Base-by-base conservation (phyloP, 2,113 vertebrate genomes). In the Steatornis caripensis region DNA sequence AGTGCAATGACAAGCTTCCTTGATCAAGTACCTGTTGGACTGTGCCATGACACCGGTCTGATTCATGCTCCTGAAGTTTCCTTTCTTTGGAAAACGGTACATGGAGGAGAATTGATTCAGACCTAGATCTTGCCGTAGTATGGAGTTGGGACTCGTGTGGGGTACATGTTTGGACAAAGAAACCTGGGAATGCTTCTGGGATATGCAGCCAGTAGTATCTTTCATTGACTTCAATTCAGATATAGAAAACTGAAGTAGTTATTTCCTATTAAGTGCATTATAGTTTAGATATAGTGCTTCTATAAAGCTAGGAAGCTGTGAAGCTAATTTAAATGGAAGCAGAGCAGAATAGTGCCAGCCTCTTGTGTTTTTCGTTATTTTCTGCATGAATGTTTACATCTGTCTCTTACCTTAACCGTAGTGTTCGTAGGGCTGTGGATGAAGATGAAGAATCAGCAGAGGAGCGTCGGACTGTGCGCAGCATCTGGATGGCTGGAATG, bases 371-470 rank as follows among this genome's bases (percentile, higher is more conserved):
- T 57, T 92, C 74, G 17, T 57, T 57, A 1, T 70, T 75, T 58
- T 46, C 51, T 79, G 45, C 20, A 5, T 49, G 15, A 48, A 21
- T 36, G 7, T 76, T 87, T 41, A 86, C 43, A 24, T 84, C 12
- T 70, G 65, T 23, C 43, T 92, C 5, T 93, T 19, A 57, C 32
- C 34, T 87, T 96, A 64, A 48, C 68, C 16, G 3, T 70, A 98
- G 98, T 10, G n/a, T 71, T 57, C 99, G 98, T 32, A 98, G 98
- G 87, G 99, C 99, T 24, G 98, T 99, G 88, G 99, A 99, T 95
- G 99, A 99, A 95, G 99, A 98, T 62, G 99, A 99, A 79, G 97
- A 98, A 82, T 98, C 99, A 29, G 99, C 97, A 61, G 98, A 98
- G 49, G 99, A 99, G 93, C 99, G 99, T 39, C 98, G 98, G 81